Percentiles rank a stretch among this genome's conserved stretches.
These are phyloP conservation scores for Latrodectus elegans DNA, from an alignment of 2,888 invertebrate species.

Conservation along the genomic window DNA sequence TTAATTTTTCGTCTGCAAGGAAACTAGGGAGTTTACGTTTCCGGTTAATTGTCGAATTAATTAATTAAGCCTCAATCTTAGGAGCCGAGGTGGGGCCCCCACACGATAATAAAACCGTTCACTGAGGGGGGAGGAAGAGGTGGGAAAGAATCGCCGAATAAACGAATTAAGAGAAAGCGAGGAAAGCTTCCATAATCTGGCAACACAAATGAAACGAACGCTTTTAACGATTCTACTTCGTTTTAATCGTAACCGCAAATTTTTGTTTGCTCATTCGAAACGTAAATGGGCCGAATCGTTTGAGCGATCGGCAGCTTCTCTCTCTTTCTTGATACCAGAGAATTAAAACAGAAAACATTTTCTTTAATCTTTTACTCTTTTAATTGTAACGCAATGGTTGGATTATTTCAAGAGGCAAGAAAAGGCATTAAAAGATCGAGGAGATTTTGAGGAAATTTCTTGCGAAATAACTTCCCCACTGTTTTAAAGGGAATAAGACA, in stretches of 20 bases:
- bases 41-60: constrained; percentile 68
- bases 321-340: constrained; percentile 6
- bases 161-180: constrained; percentile 62
- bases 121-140: constrained; percentile 3
- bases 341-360: constrained; percentile 54
- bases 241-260: constrained; percentile 63
- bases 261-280: constrained; percentile 47
- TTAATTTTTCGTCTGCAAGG: constrained; percentile 63
- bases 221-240: constrained; percentile 65
- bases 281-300: constrained; percentile 61
- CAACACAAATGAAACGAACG: constrained; percentile 67
- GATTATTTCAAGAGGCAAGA: constrained; percentile 45
- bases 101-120: constrained; percentile 57
- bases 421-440: constrained; percentile 56
- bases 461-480: constrained; percentile 30
- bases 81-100: constrained; percentile 35
- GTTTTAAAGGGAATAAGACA: constrained; percentile 31
- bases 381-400: constrained; percentile 46
- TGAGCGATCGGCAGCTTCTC: constrained; percentile 39
- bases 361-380: constrained; percentile 54
- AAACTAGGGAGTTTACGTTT: constrained; percentile 65
- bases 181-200: constrained; percentile 66
- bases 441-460: constrained; percentile 42
- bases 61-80: constrained; percentile 67
- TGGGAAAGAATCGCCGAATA: constrained; percentile 60